Base-by-base conservation (phyloP, 2,888 invertebrate genomes). In the Lepas anatifera region DNA sequence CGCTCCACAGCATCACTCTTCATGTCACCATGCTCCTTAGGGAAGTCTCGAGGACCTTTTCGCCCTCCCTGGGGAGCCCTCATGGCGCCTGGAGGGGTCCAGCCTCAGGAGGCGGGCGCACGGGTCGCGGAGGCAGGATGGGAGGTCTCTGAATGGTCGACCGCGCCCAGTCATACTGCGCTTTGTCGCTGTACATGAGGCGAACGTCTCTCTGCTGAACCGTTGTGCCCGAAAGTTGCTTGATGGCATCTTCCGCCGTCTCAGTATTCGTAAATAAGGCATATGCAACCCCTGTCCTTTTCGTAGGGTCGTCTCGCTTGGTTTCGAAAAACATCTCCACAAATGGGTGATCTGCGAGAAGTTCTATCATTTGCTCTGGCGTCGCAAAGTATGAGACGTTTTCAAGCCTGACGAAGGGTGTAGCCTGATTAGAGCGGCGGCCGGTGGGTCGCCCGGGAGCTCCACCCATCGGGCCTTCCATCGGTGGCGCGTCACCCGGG, bases 241-340 rank as follows among this genome's bases (percentile, higher is more conserved):
- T 13, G 25, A 39, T 25, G 39, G 66, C 66, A 11, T 37, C 39
- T 16, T 2, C 16, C 25, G 66, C 66, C 39, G 39, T 41, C 37
- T 66, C 66, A 11, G 25, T 39, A 10, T 37, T 39, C 39, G 39
- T 66, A 71, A 81, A 79, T 29, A 75, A 76, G 7, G 81, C 74
- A 69, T 75, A 77, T 6, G 77, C 79, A 50, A 75, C 74, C 16
- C 80, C 80, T 39, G 75, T 77, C 67, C 78, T 72, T 29, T 76
- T 74, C 6, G 80, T 80, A 29, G 75, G 69, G 11, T 76, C 73
- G 75, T 80, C 78, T 70, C 77, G 66, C 39, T 39, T 11, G n/a
- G 2, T 3, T 39, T 66, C 66, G 39, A 66, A 39, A 39, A 66
- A 39, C 37, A 66, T 39, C 39, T 66, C 66, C 18, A 39, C 39